A percentile compares a stretch with the other conserved stretches of the same genome.
Evolutionary conservation across 2,888 invertebrate species (phyloP).

Genomic region (Campaea margaritaria): DNA sequence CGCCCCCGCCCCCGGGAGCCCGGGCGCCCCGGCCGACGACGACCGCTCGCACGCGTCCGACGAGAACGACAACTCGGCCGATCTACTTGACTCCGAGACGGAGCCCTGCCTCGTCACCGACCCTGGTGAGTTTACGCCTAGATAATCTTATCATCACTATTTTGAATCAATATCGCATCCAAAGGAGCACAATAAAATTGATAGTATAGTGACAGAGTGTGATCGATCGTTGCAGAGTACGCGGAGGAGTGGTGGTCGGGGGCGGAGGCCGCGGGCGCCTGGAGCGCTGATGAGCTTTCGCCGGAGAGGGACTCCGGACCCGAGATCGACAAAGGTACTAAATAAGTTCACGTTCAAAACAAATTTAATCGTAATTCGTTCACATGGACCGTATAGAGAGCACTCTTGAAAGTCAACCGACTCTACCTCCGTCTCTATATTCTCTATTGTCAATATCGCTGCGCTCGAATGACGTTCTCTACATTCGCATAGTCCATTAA

Average conservation of each 20-base stretch:
- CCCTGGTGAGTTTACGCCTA: conserved; percentile 75
- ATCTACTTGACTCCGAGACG: conserved; percentile 92
- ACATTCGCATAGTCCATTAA: too few relatives aligned
- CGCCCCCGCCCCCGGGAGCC: conserved; percentile 33
- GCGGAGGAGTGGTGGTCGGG: conserved; percentile 81
- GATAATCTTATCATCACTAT: too few relatives aligned
- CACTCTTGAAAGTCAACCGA: too few relatives aligned
- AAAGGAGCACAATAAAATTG: too few relatives aligned
- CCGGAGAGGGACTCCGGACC: conserved; percentile 75
- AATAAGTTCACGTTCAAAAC: too few relatives aligned
- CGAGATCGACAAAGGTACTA: conserved; percentile 67
- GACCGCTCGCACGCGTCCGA: conserved; percentile 72
- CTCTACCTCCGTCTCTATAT: too few relatives aligned
- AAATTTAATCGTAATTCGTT: too few relatives aligned
- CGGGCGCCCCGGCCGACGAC: conserved; percentile 54
- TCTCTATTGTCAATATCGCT: background rate
- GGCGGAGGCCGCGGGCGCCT: conserved; percentile 75
- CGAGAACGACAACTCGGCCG: conserved; percentile 90
- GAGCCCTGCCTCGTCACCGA: conserved; percentile 94
- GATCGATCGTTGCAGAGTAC: conserved; percentile 56
- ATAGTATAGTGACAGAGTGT: too few relatives aligned
- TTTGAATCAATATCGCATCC: too few relatives aligned
- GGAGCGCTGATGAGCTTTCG: conserved; percentile 80
- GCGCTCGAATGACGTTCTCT: too few relatives aligned
- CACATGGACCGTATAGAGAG: too few relatives aligned